These are phyloP conservation scores for Halichondria panicea DNA, from an alignment of 37 sponge, comb jelly and placozoan species.

Conservation along the genomic window DNA sequence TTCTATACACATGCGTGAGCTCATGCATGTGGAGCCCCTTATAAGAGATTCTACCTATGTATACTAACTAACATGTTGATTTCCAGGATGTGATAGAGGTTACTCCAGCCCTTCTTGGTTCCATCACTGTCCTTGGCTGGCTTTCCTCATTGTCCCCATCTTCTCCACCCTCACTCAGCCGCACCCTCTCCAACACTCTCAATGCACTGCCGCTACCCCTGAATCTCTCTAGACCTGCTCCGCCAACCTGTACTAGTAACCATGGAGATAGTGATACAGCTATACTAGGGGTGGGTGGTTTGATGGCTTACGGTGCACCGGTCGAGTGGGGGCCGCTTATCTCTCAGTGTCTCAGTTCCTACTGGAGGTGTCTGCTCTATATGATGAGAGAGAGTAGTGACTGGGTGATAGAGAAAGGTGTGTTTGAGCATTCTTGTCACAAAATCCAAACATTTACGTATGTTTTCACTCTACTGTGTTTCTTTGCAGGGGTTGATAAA, in stretches of 20 bases:
- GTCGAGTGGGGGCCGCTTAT: slow-evolving; percentile 51
- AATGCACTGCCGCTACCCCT: no score
- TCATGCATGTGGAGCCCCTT: no score
- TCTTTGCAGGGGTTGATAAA: background rate
- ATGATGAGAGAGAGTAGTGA: background rate
- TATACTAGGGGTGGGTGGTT: no score
- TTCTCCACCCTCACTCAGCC: background rate
- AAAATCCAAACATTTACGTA: no score
- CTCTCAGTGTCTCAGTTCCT: slow-evolving; percentile 19
- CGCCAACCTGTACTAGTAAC: background rate
- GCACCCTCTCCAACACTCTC: no score
- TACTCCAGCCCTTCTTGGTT: slow-evolving; percentile 31
- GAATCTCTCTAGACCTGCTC: background rate
- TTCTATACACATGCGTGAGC: no score
- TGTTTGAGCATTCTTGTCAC: no score
- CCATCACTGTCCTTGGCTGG: slow-evolving; percentile 36
- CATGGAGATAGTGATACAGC: background rate
- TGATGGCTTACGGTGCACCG: background rate
- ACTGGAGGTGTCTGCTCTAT: slow-evolving; percentile 61
- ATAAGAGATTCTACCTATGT: no score
- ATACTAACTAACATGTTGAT: no score
- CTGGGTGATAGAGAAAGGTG: background rate
- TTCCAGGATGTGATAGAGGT: no score
- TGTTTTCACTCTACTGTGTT: background rate
- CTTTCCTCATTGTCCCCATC: background rate